Base-by-base conservation (phyloP, 2,113 vertebrate species). In the Merops nubicus region DNA sequence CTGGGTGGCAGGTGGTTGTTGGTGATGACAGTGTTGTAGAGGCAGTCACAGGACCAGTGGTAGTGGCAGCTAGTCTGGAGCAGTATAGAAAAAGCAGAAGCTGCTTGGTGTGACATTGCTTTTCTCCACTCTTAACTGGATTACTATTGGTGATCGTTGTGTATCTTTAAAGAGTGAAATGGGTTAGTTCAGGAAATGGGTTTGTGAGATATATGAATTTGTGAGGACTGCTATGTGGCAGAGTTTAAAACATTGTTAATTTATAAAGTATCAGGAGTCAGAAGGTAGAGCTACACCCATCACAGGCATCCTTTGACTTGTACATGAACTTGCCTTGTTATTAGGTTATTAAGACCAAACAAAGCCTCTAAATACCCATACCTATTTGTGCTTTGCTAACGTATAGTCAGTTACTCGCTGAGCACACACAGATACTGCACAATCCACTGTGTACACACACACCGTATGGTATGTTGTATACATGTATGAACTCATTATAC, bases 31-130 rank as follows among this genome's bases (percentile, higher is more conserved):
- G 48, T 4, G 0, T 21, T 29, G 60, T 48, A 42, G 36, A 3
- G 16, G 14, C 0, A 0, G 4, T 64, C 38, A 29, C 48, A 65
- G 25, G 15, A 38, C 53, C 60, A 18, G 36, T 21, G n/a, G 22
- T n/a, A 53, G 28, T 8, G 13, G 7, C 0, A 1, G 15, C 18
- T 65, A 8, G 5, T 69, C 25, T 50, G 25, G 8, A 5, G 45
- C 48, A 70, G 56, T 70, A 86, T n/a, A 87, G 26, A 65, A 67
- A 68, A 85, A 8, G 12, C 21, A 62, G 45, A 81, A 74, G 42
- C 17, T 36, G 5, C 20, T 48, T 4, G 2, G 3, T 48, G 8
- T 54, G 20, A n/a, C 29, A 6, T 31, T 5, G 2, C 11, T 59
- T 8, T 72, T 54, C 23, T 29, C 15, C 15, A 16, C 15, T 67